Percentiles rank a stretch among this genome's conserved stretches.
Conservation (phyloP, 2,113 vertebrate species). For the Mus pahari region DNA sequence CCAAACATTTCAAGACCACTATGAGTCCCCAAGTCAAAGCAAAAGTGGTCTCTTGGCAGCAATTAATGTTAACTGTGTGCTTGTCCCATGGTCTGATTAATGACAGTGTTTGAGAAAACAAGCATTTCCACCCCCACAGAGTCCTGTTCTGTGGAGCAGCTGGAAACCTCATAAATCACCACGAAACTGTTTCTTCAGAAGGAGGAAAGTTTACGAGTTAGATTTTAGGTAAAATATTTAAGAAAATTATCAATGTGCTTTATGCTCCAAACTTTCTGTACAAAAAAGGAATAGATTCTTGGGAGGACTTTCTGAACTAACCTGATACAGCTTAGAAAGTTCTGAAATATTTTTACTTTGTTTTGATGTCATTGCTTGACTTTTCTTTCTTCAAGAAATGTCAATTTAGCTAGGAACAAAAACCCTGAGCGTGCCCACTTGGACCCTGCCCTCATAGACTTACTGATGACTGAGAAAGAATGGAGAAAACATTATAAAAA, state of each 20-base stretch:
- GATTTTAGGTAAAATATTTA: slow-evolving; percentile 42
- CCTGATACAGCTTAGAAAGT: not conserved
- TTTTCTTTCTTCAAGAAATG: not conserved
- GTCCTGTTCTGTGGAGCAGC: slow-evolving; percentile 10
- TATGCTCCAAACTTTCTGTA: not conserved
- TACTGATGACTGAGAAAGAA: not conserved
- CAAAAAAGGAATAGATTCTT: not conserved
- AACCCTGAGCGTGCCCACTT: not conserved
- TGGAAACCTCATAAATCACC: slow-evolving; percentile 55
- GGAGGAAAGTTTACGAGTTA: slow-evolving; percentile 54
- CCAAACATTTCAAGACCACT: not conserved
- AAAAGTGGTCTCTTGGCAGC: not conserved
- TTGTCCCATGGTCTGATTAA: slow-evolving; percentile 34
- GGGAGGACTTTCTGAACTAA: not conserved
- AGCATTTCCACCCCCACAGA: not conserved
- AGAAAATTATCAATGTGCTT: slow-evolving; percentile 15
- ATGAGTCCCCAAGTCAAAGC: not conserved
- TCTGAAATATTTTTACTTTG: slow-evolving; percentile 6
- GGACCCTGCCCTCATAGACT: not conserved
- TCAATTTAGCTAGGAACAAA: slow-evolving; percentile 9
- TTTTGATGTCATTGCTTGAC: not conserved
- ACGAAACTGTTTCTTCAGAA: slow-evolving; percentile 5
- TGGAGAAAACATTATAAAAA: not conserved
- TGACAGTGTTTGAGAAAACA: slow-evolving; percentile 34
- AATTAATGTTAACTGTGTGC: not conserved